Percentiles rank a stretch among this genome's conserved stretches.
These are phyloP conservation scores for Thera obeliscata DNA, from an alignment of 2,888 invertebrate genomes.

Conservation along the genomic window DNA sequence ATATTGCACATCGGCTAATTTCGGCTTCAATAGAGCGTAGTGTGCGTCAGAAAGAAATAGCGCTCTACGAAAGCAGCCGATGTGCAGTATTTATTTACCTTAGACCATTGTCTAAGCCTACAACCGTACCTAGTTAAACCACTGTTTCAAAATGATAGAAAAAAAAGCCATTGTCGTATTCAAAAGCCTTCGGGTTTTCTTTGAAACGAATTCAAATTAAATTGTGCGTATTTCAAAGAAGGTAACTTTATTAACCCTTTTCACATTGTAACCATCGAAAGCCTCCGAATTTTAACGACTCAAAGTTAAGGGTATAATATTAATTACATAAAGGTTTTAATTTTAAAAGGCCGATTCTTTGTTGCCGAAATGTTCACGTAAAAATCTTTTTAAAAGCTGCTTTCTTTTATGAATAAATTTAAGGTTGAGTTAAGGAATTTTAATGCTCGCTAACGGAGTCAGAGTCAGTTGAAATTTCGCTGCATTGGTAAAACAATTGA, in stretches of 20 bases:
- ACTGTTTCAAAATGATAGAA: too few species aligned
- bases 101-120: too few species aligned
- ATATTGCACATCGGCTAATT: too few species aligned
- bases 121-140: too few species aligned
- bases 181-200: background rate
- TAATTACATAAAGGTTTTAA: conserved; percentile 16
- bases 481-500: background rate
- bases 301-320: conserved; percentile 8
- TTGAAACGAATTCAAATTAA: background rate
- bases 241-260: conserved; percentile 9
- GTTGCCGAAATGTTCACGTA: background rate
- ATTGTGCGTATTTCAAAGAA: background rate
- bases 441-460: background rate
- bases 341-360: conserved; percentile 6
- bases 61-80: too few species aligned
- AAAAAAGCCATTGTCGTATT: background rate
- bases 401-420: background rate
- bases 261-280: conserved; percentile 1
- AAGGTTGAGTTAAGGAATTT: background rate
- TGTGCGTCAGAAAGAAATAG: too few species aligned
- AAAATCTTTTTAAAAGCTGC: background rate
- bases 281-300: conserved; percentile 3
- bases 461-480: background rate
- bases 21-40: too few species aligned
- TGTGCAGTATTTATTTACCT: too few species aligned